Percentiles rank a stretch among this genome's conserved stretches.
phyloP scores from a whole-genome alignment of 1,140 invertebrate species.

The Drosophila parabipectinata region DNA sequence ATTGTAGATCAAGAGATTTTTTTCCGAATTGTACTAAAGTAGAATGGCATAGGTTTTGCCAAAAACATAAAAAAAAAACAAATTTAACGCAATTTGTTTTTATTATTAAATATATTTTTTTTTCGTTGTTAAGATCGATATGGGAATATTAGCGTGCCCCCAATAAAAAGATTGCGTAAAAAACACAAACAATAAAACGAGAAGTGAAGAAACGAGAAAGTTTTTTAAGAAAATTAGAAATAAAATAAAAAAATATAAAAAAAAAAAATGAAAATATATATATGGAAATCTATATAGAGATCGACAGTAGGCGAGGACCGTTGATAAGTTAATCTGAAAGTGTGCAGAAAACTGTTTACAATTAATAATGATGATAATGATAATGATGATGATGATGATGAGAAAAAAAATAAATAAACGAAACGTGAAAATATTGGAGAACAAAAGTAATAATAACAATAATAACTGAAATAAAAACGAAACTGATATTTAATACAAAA shows the following conservation, averaged over 20 bases:
- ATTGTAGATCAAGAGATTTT: slow-evolving; percentile 15
- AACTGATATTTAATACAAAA: slow-evolving; percentile 79
- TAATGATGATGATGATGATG: background rate
- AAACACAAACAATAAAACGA: slow-evolving; percentile 61
- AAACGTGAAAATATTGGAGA: slow-evolving; percentile 44
- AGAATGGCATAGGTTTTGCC: slow-evolving; percentile 29
- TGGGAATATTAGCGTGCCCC: slow-evolving; percentile 25
- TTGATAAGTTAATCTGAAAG: slow-evolving; percentile 59
- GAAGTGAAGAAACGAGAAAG: slow-evolving; percentile 56
- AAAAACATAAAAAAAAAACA: slow-evolving; percentile 14
- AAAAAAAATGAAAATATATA: slow-evolving; percentile 42
- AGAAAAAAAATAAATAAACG: slow-evolving; percentile 27
- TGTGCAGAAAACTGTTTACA: slow-evolving; percentile 72
- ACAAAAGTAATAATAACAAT: slow-evolving; percentile 70
- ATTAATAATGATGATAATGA: slow-evolving; percentile 48
- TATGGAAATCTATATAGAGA: slow-evolving; percentile 62
- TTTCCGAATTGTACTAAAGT: slow-evolving; percentile 33
- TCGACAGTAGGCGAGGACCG: slow-evolving; percentile 60
- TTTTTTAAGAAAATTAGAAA: slow-evolving; percentile 75
- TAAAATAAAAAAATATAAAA: slow-evolving; percentile 53
- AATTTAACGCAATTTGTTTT: slow-evolving; percentile 32
- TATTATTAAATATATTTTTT: slow-evolving; percentile 20
- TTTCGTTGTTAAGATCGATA: slow-evolving; percentile 35
- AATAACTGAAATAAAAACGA: slow-evolving; percentile 71
- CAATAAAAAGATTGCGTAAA: slow-evolving; percentile 29